Conservation (phyloP, 1,140 invertebrate species). For the Bicyclus anynana region DNA sequence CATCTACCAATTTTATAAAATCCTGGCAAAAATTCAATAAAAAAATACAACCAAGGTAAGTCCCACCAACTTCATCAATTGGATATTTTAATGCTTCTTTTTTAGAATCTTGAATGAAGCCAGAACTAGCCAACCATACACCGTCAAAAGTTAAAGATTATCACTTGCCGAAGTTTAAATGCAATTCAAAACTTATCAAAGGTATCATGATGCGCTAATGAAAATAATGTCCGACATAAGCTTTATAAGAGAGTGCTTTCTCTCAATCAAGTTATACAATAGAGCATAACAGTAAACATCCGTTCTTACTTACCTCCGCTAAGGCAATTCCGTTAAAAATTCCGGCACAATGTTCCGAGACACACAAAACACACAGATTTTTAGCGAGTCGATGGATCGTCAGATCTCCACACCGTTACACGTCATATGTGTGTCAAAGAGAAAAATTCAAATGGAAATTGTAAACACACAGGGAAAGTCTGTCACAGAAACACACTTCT, state of each 20-base stretch:
- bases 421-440: slow-evolving; percentile 69
- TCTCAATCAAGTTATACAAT: slow-evolving; percentile 67
- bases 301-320: slow-evolving; percentile 65
- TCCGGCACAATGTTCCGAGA: slow-evolving; percentile 65
- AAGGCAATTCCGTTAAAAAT: slow-evolving; percentile 71
- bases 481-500: slow-evolving; percentile 49
- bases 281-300: slow-evolving; percentile 72
- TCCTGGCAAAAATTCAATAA: too few relatives aligned
- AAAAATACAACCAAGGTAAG: too few relatives aligned
- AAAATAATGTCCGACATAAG: neutral
- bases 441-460: slow-evolving; percentile 28
- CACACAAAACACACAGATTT: slow-evolving; percentile 69
- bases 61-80: too few relatives aligned
- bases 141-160: too few relatives aligned
- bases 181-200: neutral
- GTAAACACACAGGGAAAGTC: slow-evolving; percentile 41
- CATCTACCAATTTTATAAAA: too few relatives aligned
- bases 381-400: slow-evolving; percentile 66
- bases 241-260: slow-evolving; percentile 42
- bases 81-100: too few relatives aligned
- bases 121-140: too few relatives aligned
- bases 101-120: too few relatives aligned
- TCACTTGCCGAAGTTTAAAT: too few relatives aligned
- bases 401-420: slow-evolving; percentile 70
- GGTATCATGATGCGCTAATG: neutral